Evolutionary conservation across 1,140 invertebrate genomes (phyloP), one percentile per base, ranked within the genome.

Genomic region (Micrasema minimum): DNA sequence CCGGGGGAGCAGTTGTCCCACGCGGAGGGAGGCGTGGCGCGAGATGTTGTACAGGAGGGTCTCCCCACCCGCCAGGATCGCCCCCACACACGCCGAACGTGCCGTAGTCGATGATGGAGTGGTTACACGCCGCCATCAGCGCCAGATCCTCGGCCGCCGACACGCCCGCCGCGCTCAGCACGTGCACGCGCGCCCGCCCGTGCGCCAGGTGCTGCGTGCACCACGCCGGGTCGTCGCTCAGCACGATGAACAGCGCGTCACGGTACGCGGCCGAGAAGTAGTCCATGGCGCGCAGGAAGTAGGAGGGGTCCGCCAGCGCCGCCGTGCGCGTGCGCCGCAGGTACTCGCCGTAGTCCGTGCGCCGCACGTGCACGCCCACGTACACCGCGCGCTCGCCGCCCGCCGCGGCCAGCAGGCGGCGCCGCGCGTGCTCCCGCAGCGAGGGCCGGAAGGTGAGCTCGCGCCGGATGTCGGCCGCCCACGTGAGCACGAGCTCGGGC

Each of bases 1-100:
- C 68, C 86, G 86, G 38, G 85, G 85, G 76, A 88, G 77, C 70
- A 87, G 79, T 57, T 86, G 81, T 14, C 85, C 86, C 41, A 88
- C 83, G 51, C 84, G 78, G 45, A 83, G 80, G 22, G 86, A 85
- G 73, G 86, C 86, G 77, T 87, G 85, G 43, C 83, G 78, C 51
- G 82, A 86, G 53, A 88, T 80, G 78, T 88, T 88, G 76, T 87
- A 87, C 68, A 86, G 83, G 6, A 89, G 77, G 0, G 87, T 88
- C 71, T 89, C 87, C 9, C 90, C 89, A 2, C 86, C 86, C 53
- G 87, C 85, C 43, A 91, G 78, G 76, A 90, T 88, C 1, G 89
- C 89, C 2, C 87, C 88, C 85, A n/a, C 90, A 91, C 68, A 89
- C 88, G 6, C 90, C 90, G 73, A 88, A 92, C 10, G 89, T 90